Percentiles rank a stretch among this genome's conserved stretches.
These are phyloP conservation scores for Notospermus geniculatus DNA, from an alignment of 1,140 invertebrate genomes.

Conservation along the genomic window DNA sequence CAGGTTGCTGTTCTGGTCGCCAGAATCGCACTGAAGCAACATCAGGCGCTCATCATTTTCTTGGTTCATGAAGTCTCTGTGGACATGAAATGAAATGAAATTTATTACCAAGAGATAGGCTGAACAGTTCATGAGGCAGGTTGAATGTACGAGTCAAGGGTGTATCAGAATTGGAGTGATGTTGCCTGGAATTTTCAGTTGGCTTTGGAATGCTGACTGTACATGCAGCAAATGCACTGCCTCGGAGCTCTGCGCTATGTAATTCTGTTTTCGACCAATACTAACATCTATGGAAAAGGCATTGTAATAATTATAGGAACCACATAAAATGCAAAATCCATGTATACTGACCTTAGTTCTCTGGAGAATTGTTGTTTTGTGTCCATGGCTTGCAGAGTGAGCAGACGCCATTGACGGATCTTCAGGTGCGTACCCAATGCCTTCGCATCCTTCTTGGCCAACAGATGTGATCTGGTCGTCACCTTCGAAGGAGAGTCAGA, in stretches of 20 bases:
- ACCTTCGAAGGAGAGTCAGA: conserved; percentile 12
- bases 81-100: conserved; percentile 12
- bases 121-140: no score
- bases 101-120: no score
- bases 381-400: conserved; percentile 23
- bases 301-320: no score
- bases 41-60: conserved; percentile 26
- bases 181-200: no score
- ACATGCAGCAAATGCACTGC: no score
- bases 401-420: neutral
- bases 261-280: no score
- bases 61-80: conserved; percentile 28
- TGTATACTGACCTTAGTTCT: conserved; percentile 16
- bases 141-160: no score
- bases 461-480: conserved; percentile 23
- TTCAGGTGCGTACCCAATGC: conserved; percentile 10
- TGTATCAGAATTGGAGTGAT: no score
- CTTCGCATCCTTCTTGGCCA: conserved; percentile 13
- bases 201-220: no score
- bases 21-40: conserved; percentile 46
- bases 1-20: conserved; percentile 37
- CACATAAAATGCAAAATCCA: no score
- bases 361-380: conserved; percentile 30
- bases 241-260: no score
- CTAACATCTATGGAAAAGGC: no score